phyloP scores from a whole-genome alignment of 2,888 invertebrate species.

The Synergus gifuensis region DNA sequence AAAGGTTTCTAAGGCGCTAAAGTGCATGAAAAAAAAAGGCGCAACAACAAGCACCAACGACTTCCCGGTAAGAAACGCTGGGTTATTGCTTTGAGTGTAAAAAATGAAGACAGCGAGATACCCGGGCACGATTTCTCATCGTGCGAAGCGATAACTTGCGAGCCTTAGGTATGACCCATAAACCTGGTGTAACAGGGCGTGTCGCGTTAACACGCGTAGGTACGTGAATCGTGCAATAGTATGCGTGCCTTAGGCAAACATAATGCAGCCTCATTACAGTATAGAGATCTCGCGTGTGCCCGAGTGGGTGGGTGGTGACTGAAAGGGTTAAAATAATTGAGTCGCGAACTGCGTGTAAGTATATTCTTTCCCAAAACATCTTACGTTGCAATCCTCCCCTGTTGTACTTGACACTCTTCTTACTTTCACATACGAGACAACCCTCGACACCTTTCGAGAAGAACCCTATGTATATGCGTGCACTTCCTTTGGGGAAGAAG shows the following conservation, averaged over 20 bases:
- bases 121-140: slow-evolving; percentile 39
- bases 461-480: slow-evolving; percentile 32
- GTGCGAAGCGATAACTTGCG: slow-evolving; percentile 36
- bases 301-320: slow-evolving; percentile 31
- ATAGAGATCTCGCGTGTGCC: slow-evolving; percentile 9
- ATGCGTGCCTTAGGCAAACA: slow-evolving; percentile 33
- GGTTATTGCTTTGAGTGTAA: slow-evolving; percentile 33
- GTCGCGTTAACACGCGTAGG: slow-evolving; percentile 36
- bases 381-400: slow-evolving; percentile 31
- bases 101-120: slow-evolving; percentile 37
- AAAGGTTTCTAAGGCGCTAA: slow-evolving; percentile 36
- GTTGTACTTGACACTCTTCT: slow-evolving; percentile 35
- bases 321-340: slow-evolving; percentile 38
- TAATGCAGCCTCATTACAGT: slow-evolving; percentile 33
- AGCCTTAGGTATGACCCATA: slow-evolving; percentile 33
- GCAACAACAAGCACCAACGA: slow-evolving; percentile 17
- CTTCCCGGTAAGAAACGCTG: slow-evolving; percentile 25
- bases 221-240: slow-evolving; percentile 7
- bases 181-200: slow-evolving; percentile 36
- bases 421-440: neutral
- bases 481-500: slow-evolving; percentile 29
- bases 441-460: slow-evolving; percentile 42
- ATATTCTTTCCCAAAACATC: slow-evolving; percentile 32
- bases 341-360: slow-evolving; percentile 31
- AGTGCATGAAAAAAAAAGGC: slow-evolving; percentile 28